These are phyloP conservation scores for Drosophila birchii DNA, from an alignment of 2,888 invertebrate species.

Conservation along the genomic window DNA sequence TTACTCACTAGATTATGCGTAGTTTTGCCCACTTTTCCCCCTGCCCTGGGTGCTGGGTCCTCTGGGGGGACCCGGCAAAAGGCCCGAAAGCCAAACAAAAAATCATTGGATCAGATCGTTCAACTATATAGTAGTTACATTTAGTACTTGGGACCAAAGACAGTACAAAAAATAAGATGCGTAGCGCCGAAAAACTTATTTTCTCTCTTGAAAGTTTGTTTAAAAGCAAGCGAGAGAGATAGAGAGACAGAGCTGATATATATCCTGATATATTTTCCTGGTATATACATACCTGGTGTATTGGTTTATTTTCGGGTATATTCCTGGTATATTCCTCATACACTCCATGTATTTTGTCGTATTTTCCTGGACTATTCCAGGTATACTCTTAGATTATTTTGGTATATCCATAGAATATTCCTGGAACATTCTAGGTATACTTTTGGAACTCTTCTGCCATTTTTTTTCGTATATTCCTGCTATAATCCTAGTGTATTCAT, in stretches of 20 bases:
- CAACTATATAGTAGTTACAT: background rate
- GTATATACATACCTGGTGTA: background rate
- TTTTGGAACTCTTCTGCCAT: background rate
- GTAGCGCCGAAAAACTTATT: background rate
- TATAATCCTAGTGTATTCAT: background rate
- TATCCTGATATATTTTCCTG: background rate
- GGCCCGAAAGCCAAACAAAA: slow-evolving; percentile 20
- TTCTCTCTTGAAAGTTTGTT: background rate
- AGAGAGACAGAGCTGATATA: too few relatives aligned
- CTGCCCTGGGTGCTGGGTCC: slow-evolving; percentile 1
- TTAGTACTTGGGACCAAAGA: background rate
- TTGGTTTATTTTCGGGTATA: background rate
- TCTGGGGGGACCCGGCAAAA: slow-evolving; percentile 1
- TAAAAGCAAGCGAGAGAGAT: background rate
- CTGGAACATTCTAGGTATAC: background rate
- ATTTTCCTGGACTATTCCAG: background rate
- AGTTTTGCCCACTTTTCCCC: slow-evolving; percentile 68
- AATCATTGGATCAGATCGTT: slow-evolving; percentile 8
- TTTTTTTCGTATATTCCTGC: background rate
- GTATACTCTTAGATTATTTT: too few relatives aligned
- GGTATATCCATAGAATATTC: background rate
- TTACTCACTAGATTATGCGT: slow-evolving; percentile 68
- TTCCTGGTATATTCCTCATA: background rate
- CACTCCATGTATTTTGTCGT: background rate
- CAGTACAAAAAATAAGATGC: background rate